Evolutionary conservation across 2,888 invertebrate species (phyloP), one percentile per base, ranked within the genome.

Genomic region (Morinoia aosen): DNA sequence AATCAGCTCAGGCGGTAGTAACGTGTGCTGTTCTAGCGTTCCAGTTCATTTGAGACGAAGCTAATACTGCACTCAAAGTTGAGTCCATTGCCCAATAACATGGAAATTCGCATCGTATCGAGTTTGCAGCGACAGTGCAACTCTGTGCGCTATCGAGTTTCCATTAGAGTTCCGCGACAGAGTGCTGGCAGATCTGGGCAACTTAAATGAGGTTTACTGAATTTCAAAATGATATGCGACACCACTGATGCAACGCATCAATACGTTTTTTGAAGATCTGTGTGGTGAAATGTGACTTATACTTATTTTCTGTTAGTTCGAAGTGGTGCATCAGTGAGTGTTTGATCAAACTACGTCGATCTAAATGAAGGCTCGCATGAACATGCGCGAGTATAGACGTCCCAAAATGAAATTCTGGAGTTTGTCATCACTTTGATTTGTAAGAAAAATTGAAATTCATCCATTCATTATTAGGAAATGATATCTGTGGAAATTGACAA

Each of bases 11-110:
- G 0, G 7, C 25, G 25, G 33, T 76, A 33, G 76, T 76, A 76
- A 76, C 25, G 3, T 76, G 76, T 76, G 76, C 76, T 76, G 76
- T 33, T 33, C 76, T 76, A 76, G 25, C 76, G 0, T 19, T 8
- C 76, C 76, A 76, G 25, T 76, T 76, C 76, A 76, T 76, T 76
- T 76, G 33, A 33, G 10, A 76, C 76, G 76, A 76, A 76, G 76
- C 76, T 76, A 76, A 76, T 76, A 76, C 76, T 76, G 76, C 76
- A 76, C 76, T 76, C 76, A 76, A 76, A 76, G 76, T 76, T 76
- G 76, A 76, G 76, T 76, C 25, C 76, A 76, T 19, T 76, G 76
- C 76, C 76, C 76, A 76, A 76, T 76, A 76, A 76, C 76, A 76
- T 76, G 76, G 76, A 76, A 76, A 76, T 76, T 76, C 76, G 33